These are phyloP conservation scores for Arion vulgaris DNA, from an alignment of 1,140 invertebrate species.

Conservation along the genomic window DNA sequence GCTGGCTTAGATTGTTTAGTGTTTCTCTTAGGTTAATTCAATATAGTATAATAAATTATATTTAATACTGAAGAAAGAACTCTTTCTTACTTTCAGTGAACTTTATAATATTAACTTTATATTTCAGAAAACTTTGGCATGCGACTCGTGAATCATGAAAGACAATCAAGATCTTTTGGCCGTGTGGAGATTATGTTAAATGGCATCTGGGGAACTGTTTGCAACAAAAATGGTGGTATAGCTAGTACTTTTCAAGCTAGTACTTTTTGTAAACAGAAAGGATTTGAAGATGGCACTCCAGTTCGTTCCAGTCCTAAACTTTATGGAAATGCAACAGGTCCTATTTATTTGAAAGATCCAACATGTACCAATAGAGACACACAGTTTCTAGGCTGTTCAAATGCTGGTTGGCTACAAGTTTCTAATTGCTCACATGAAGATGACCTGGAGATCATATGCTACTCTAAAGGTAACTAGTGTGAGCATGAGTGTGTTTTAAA, in stretches of 20 bases:
- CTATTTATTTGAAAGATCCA: conserved; percentile 60
- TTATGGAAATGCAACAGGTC: conserved; percentile 56
- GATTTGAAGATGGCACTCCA: conserved; percentile 48
- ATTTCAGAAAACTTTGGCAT: background rate
- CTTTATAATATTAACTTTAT: too few relatives aligned
- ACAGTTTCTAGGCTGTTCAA: conserved; percentile 49
- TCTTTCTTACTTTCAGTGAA: too few relatives aligned
- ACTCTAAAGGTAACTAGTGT: conserved; percentile 8
- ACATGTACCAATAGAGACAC: conserved; percentile 55
- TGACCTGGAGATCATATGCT: conserved; percentile 33
- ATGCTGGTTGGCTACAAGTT: conserved; percentile 14
- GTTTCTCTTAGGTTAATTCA: too few relatives aligned
- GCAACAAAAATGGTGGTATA: conserved; percentile 84
- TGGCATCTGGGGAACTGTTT: conserved; percentile 82
- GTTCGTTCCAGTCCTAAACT: conserved; percentile 36
- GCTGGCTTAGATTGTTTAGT: too few relatives aligned
- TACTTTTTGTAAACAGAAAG: conserved; percentile 59
- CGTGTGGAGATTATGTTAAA: conserved; percentile 81
- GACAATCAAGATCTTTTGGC: conserved; percentile 68
- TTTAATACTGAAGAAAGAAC: too few relatives aligned
- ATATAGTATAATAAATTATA: too few relatives aligned
- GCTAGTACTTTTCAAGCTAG: conserved; percentile 79
- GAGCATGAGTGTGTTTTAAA: background rate
- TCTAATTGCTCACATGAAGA: conserved; percentile 18
- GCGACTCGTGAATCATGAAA: conserved; percentile 10